Evolutionary conservation across 2,888 invertebrate species (phyloP), one percentile per base, ranked within the genome.

Genomic region (Blastobasis adustella): DNA sequence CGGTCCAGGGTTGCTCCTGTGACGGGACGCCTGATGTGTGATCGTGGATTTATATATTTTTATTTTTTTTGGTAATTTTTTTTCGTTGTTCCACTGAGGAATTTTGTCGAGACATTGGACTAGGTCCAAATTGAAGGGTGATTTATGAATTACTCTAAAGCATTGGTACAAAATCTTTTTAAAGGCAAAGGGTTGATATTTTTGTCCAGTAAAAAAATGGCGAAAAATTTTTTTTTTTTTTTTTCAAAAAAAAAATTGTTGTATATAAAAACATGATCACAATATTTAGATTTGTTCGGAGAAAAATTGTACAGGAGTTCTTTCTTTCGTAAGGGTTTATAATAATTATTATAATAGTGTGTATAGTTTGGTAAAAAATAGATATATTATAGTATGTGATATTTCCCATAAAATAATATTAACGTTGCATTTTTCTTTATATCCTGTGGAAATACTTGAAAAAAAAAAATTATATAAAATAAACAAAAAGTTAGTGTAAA

Each of bases 391-490:
- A 58, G 52, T 54, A 58, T 56, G 56, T 56, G 54, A 58, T 58
- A 56, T 55, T 53, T 55, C 54, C 46, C 42, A 51, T 54, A 53
- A 41, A 51, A 54, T 42, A n/a, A 42, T 42, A 42, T 42, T 23
- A 42, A 49, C 46, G 41, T 54, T 56, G 56, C 58, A 58, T 58
- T 58, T 58, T 58, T 48, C 48, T 50, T 54, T 56, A 45, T 49
- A 49, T 55, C 47, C 46, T 55, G 52, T 39, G 45, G 47, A 54
- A 52, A 53, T 46, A 41, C 51, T 43, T 49, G 41, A 47, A 54
- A 52, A 51, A 49, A 50, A 49, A 46, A 55, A 52, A 53, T 47
- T 47, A 46, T 44, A 53, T 23, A 23, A 23, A 23, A 23, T 23
- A 23, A 23, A 23, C 23, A 23, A 51, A 53, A 53, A 55, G 52